Percentiles rank a stretch among this genome's conserved stretches.
Conservation (phyloP, 2,888 invertebrate species). For the Clusia tigrina region DNA sequence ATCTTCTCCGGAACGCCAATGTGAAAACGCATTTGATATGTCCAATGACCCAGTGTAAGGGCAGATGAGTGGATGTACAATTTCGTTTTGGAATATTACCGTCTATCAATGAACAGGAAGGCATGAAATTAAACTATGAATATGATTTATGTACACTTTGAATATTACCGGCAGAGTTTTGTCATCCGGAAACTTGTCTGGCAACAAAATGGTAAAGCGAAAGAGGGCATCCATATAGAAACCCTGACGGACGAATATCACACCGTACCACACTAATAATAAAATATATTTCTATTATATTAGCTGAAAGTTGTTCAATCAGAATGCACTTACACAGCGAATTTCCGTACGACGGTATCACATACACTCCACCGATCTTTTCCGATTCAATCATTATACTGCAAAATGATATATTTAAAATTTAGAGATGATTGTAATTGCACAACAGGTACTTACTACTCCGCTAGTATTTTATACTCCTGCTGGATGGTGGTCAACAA, state of each 20-base stretch:
- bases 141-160: background rate
- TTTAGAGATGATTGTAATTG: conserved; percentile 6
- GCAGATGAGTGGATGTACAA: conserved; percentile 89
- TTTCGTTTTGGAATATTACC: conserved; percentile 81
- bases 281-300: background rate
- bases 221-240: conserved; percentile 90
- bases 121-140: background rate
- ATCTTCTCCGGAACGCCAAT: conserved; percentile 84
- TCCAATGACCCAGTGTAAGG: conserved; percentile 79
- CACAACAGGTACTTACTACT: conserved; percentile 88
- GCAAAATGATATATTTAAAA: too few relatives aligned
- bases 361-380: conserved; percentile 87
- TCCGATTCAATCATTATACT: conserved; percentile 87
- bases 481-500: conserved; percentile 80
- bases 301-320: background rate
- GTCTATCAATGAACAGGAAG: conserved; percentile 68
- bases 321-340: conserved; percentile 82
- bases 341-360: conserved; percentile 88
- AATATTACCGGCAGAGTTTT: conserved; percentile 38
- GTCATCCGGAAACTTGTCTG: conserved; percentile 80
- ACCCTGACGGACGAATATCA: conserved; percentile 83
- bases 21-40: conserved; percentile 80
- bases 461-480: conserved; percentile 89
- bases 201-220: conserved; percentile 85
- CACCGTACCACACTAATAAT: conserved; percentile 59